Evolutionary conservation across 2,888 invertebrate genomes (phyloP).

Genomic region (Disparrhopalites patrizii): DNA sequence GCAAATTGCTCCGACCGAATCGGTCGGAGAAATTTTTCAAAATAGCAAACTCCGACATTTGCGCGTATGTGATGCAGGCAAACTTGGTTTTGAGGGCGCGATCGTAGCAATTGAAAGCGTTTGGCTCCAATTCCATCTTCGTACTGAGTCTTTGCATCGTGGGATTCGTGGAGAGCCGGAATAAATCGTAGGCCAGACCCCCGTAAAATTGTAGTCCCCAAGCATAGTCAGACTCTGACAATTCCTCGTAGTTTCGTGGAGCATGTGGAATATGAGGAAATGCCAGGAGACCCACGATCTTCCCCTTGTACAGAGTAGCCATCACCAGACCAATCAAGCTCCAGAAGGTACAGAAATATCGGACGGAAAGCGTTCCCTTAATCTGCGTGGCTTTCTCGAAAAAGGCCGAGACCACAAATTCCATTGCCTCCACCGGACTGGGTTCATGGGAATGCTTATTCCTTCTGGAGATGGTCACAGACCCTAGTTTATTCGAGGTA

Average conservation of each 20-base stretch:
- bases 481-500: background rate
- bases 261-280: background rate
- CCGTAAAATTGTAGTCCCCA: constrained; percentile 8
- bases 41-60: background rate
- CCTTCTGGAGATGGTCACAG: background rate
- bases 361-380: background rate
- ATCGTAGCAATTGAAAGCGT: background rate
- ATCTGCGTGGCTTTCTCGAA: background rate
- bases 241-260: background rate
- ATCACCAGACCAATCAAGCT: background rate
- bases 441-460: too few relatives aligned
- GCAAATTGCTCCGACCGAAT: background rate
- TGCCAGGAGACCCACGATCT: background rate
- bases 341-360: background rate
- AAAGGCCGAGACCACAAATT: constrained; percentile 1
- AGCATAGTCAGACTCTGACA: background rate
- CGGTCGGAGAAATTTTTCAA: background rate
- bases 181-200: background rate
- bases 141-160: background rate
- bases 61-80: constrained; percentile 3
- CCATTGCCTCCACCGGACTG: background rate
- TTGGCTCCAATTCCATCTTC: background rate
- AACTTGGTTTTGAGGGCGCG: background rate
- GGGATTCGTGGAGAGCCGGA: background rate
- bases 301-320: background rate